Conservation (phyloP, 1,140 invertebrate genomes). For the Ganaspis sp. region DNA sequence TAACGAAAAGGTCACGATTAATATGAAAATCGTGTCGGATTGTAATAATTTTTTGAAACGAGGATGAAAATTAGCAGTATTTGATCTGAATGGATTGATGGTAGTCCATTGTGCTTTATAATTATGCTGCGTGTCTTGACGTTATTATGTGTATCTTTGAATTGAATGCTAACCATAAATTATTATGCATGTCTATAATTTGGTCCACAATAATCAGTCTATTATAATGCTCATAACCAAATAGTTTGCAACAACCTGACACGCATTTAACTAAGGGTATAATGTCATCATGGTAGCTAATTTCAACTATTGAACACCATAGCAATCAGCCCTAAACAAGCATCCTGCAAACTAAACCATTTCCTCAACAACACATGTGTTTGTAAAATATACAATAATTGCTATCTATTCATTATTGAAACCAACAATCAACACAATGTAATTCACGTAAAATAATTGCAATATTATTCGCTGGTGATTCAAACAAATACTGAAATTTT, state of each 20-base stretch:
- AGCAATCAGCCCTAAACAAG: conserved; percentile 52
- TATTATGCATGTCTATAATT: neutral
- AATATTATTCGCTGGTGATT: neutral
- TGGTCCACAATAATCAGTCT: conserved; percentile 14
- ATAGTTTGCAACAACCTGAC: neutral
- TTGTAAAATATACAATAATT: neutral
- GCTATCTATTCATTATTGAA: neutral
- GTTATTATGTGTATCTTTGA: neutral
- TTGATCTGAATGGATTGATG: neutral
- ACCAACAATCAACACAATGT: neutral
- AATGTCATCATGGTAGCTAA: conserved; percentile 11
- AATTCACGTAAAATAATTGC: neutral
- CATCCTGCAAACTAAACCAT: conserved; percentile 30
- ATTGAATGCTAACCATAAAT: neutral
- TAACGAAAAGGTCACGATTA: no score
- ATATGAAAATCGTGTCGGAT: no score
- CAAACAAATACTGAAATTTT: no score
- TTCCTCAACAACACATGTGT: conserved; percentile 1
- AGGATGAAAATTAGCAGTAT: neutral
- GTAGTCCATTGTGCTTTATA: neutral
- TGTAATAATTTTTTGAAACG: no score
- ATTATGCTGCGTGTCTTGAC: neutral
- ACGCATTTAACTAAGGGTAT: conserved; percentile 6
- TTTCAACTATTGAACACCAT: conserved; percentile 30
- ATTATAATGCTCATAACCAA: conserved; percentile 23